Percentiles rank a stretch among this genome's conserved stretches.
phyloP scores from a whole-genome alignment of 1,140 invertebrate species.

The Lethrus apterus region DNA sequence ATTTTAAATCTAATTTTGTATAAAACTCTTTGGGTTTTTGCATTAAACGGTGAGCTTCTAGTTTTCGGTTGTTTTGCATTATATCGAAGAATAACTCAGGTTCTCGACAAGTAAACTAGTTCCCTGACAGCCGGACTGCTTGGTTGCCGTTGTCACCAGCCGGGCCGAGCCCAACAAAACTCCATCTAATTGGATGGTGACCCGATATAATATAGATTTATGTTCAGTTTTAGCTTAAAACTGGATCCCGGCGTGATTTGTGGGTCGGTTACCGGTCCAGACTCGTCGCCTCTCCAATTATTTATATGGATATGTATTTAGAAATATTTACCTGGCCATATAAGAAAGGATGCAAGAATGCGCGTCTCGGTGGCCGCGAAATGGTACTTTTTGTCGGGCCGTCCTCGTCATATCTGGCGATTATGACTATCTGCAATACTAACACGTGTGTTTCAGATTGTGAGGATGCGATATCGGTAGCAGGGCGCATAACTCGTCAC shows the following conservation, averaged over 20 bases:
- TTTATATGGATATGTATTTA: conserved; percentile 16
- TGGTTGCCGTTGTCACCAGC: conserved; percentile 17
- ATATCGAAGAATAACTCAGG: conserved; percentile 18
- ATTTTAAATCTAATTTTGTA: too few species aligned
- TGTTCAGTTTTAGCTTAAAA: conserved; percentile 23
- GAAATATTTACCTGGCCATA: conserved; percentile 13
- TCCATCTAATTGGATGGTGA: conserved; percentile 25
- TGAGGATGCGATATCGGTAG: conserved; percentile 27
- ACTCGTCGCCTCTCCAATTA: conserved; percentile 8
- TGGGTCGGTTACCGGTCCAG: conserved; percentile 1
- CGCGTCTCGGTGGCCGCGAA: background rate
- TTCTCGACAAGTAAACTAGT: conserved; percentile 18
- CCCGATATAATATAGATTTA: conserved; percentile 29
- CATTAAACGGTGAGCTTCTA: too few species aligned
- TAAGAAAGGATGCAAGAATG: background rate
- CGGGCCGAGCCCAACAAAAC: conserved; percentile 19
- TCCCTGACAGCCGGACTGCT: conserved; percentile 14
- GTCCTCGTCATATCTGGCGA: conserved; percentile 14
- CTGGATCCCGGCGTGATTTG: conserved; percentile 13
- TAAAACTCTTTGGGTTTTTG: too few species aligned
- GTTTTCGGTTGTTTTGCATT: too few species aligned
- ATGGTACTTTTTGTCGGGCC: conserved; percentile 9
- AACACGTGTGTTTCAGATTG: conserved; percentile 25
- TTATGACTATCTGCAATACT: conserved; percentile 21
- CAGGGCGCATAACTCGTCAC: conserved; percentile 32